Percentiles rank a stretch among this genome's conserved stretches.
phyloP scores from a whole-genome alignment of 2,888 invertebrate species.

The Apoderus coryli region DNA sequence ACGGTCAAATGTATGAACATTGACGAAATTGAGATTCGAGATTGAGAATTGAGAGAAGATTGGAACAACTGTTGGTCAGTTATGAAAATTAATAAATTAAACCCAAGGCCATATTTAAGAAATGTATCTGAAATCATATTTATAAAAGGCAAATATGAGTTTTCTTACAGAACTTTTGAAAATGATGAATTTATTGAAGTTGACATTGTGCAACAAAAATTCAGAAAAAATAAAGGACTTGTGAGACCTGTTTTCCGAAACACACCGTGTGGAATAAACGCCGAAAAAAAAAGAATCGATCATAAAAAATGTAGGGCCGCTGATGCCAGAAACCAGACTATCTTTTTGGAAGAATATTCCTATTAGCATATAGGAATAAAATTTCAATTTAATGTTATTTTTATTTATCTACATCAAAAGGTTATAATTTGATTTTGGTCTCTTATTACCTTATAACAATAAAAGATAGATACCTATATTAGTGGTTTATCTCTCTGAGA shows the following conservation, averaged over 20 bases:
- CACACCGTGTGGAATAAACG: conserved; percentile 1
- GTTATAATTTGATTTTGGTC: no score
- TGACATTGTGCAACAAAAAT: conserved; percentile 1
- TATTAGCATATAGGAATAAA: background rate
- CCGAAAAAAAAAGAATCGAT: conserved; percentile 4
- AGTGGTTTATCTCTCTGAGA: no score
- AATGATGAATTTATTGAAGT: background rate
- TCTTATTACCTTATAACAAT: no score
- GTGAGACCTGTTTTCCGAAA: conserved; percentile 1
- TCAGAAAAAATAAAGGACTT: conserved; percentile 1
- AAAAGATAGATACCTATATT: no score
- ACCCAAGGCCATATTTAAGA: conserved; percentile 2
- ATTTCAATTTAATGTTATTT: no score
- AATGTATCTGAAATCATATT: conserved; percentile 3
- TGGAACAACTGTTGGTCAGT: conserved; percentile 2
- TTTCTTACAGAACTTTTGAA: conserved; percentile 2
- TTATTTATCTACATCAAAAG: no score
- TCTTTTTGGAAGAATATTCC: conserved; percentile 5
- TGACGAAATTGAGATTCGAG: conserved; percentile 5
- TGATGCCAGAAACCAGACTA: background rate
- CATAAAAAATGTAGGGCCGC: conserved; percentile 4
- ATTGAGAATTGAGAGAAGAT: conserved; percentile 2
- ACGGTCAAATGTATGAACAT: conserved; percentile 1
- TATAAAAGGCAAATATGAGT: background rate
- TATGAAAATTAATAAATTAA: conserved; percentile 3